Evolutionary conservation across 2,113 vertebrate species (phyloP).

Genomic region (Ahaetulla prasina): DNA sequence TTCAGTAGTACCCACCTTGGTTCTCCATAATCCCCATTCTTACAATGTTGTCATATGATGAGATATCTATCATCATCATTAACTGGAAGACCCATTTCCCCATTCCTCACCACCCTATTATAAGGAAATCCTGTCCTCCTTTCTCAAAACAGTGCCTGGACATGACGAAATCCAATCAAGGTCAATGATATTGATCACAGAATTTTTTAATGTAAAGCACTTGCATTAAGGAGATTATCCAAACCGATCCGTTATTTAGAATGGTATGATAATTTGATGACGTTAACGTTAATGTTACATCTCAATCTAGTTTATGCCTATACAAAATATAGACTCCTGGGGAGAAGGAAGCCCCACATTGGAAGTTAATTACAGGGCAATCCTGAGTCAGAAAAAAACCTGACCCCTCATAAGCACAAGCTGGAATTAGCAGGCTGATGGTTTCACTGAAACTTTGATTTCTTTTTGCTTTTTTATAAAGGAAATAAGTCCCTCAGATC

Average conservation of each 20-base stretch:
- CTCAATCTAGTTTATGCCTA: background rate
- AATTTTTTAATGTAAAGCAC: background rate
- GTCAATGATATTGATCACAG: background rate
- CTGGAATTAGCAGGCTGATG: background rate
- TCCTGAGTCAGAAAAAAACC: background rate
- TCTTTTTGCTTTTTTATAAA: background rate
- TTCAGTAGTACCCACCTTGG: background rate
- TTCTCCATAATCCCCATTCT: background rate
- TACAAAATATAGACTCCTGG: background rate
- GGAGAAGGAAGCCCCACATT: background rate
- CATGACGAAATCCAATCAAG: background rate
- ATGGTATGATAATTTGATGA: background rate
- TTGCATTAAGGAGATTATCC: background rate
- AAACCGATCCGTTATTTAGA: background rate
- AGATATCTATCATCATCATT: too few relatives aligned
- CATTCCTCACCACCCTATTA: background rate
- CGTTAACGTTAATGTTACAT: background rate
- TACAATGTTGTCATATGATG: background rate
- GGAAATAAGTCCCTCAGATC: background rate
- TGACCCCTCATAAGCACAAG: background rate
- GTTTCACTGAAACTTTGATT: background rate
- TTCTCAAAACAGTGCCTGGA: background rate
- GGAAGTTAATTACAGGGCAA: background rate
- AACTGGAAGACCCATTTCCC: background rate
- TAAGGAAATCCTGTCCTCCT: background rate